Evolutionary conservation across 1,140 invertebrate genomes (phyloP).

Genomic region (Geopemphigus sp.): DNA sequence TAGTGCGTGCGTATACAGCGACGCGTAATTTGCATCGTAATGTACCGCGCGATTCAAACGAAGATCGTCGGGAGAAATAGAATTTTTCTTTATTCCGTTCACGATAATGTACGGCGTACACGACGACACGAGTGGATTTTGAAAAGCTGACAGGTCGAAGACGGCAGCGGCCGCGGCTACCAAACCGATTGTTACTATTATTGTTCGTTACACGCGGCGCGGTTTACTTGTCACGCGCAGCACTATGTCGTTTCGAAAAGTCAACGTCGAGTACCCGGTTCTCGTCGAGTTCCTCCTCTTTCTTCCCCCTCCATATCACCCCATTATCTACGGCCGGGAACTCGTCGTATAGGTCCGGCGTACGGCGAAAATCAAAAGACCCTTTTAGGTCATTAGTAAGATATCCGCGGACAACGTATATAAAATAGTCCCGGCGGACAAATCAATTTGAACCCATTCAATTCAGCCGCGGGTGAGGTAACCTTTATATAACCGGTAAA

Average conservation of each 20-base stretch:
- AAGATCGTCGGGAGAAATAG: slow-evolving; percentile 12
- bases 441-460: slow-evolving; percentile 21
- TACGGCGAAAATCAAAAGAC: not conserved
- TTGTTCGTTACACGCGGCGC: too few species aligned
- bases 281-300: not conserved
- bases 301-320: too few species aligned
- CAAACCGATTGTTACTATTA: slow-evolving; percentile 4
- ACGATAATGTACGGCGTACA: slow-evolving; percentile 7
- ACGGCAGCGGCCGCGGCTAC: too few species aligned
- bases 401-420: not conserved
- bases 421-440: slow-evolving; percentile 38
- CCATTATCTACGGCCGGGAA: not conserved
- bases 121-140: slow-evolving; percentile 34
- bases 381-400: slow-evolving; percentile 23
- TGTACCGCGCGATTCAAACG: slow-evolving; percentile 16
- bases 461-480: not conserved
- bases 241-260: not conserved
- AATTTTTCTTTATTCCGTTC: slow-evolving; percentile 9
- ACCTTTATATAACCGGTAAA: slow-evolving; percentile 40
- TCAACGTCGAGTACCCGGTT: not conserved
- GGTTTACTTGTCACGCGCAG: slow-evolving; percentile 2
- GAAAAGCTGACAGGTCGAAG: slow-evolving; percentile 35
- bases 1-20: not conserved
- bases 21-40: slow-evolving; percentile 25
- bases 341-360: not conserved